Percentiles rank a stretch among this genome's conserved stretches.
Conservation (phyloP, 2,888 invertebrate species). For the Theodoxus fluviatilis region DNA sequence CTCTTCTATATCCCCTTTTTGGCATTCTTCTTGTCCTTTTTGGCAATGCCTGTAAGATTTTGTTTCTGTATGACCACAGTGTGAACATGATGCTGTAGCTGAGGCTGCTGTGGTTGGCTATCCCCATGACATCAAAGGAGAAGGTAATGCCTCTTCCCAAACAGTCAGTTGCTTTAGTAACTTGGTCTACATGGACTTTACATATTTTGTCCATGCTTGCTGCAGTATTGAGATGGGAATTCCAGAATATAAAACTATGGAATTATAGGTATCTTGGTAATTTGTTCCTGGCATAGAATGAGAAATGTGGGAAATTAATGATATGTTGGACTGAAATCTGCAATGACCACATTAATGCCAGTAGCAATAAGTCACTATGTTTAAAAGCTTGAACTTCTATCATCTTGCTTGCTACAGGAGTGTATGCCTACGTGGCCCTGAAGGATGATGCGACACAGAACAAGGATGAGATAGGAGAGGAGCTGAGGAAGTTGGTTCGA, state of each 20-base stretch:
- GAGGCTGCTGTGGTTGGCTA: constrained; percentile 69
- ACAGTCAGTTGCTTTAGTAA: background rate
- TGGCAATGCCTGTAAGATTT: too few species aligned
- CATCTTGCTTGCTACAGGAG: constrained; percentile 45
- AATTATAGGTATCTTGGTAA: background rate
- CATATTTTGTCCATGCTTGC: background rate
- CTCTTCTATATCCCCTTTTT: too few species aligned
- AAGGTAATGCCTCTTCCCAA: constrained; percentile 58
- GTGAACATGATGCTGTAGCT: constrained; percentile 66
- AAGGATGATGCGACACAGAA: constrained; percentile 50
- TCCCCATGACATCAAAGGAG: constrained; percentile 69
- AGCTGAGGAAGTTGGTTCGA: constrained; percentile 61
- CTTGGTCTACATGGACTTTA: background rate
- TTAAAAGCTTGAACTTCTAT: too few species aligned
- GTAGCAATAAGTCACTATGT: too few species aligned
- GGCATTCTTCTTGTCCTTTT: too few species aligned
- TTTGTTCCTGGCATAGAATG: background rate
- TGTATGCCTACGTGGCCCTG: constrained; percentile 67
- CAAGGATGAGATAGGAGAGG: constrained; percentile 48
- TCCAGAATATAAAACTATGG: background rate
- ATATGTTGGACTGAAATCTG: too few species aligned
- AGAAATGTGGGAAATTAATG: background rate
- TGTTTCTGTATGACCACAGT: constrained; percentile 39
- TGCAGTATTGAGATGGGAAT: background rate
- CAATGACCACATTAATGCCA: too few species aligned